Evolutionary conservation across 2,113 vertebrate species (phyloP), one percentile per base, ranked within the genome.

Genomic region (Pelvicachromis taeniatus): DNA sequence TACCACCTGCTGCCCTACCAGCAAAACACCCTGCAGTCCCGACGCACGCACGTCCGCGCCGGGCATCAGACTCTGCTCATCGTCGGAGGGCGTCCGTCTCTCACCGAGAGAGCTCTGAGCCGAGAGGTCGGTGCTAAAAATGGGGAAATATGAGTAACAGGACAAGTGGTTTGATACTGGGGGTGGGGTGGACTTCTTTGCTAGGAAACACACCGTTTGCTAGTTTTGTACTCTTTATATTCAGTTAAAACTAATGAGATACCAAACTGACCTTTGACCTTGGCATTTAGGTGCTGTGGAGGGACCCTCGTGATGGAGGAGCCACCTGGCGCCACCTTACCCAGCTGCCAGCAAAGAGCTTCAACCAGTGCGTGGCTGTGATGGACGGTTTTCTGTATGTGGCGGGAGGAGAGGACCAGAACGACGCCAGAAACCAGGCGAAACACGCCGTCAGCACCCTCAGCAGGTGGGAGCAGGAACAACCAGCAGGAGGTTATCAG

Each of bases 371-470:
- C 0, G 96, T 97, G 58, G 96, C 94, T 1, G 96, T 97, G 88
- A 97, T 97, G 97, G 97, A 97, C 59, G 96, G 97, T 17, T 97
- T 97, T 90, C 93, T 97, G 82, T 97, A 97, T 3, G 93, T 97
- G 65, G 96, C 96, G 0, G 97, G 97, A 35, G 96, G 97, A 50
- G 97, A 97, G 89, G 97, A 97, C 92, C 97, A 97, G 91, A 97
- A 97, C 0, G 96, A 97, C n/a, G 96, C 96, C 9, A 94, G 97
- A 48, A 97, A 97, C 94, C 97, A 97, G 89, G 97, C 97, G 88
- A 97, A 97, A 80, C 96, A 97, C 4, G 96, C 97, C 0, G 96
- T 97, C 89, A 96, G 93, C 94, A 97, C 94, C 48, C 94, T 97
- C 7, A 96, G 95, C 97, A 97, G 89, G 89, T 89, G 4, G 3